Conservation (phyloP, 2,113 vertebrate genomes). For the Tetrao urogallus region DNA sequence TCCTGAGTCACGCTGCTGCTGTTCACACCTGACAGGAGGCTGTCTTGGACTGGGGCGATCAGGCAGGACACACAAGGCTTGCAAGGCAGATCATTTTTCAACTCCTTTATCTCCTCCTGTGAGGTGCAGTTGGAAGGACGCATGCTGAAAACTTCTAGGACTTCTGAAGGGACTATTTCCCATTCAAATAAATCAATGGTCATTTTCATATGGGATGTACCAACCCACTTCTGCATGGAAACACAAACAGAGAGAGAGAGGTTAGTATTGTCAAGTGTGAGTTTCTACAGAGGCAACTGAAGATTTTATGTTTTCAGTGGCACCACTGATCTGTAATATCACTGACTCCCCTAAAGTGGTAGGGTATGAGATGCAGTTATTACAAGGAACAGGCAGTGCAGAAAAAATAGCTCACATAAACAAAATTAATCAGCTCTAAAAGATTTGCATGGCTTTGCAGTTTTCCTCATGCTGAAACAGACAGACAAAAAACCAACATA, state of each 20-base stretch:
- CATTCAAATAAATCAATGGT: constrained; percentile 66
- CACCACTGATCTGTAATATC: neutral
- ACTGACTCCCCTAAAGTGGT: neutral
- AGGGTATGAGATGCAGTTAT: neutral
- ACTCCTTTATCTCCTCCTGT: neutral
- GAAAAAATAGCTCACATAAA: neutral
- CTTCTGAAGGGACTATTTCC: constrained; percentile 43
- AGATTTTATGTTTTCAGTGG: neutral
- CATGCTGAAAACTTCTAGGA: constrained; percentile 57
- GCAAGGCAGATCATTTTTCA: neutral
- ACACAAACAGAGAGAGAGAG: neutral
- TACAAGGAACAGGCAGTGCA: neutral
- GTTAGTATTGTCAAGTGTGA: neutral
- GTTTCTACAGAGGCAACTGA: neutral
- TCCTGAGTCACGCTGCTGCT: constrained; percentile 48
- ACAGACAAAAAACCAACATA: neutral
- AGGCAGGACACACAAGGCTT: neutral
- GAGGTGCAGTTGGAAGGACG: neutral
- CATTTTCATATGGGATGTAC: constrained; percentile 53
- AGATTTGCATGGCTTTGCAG: neutral
- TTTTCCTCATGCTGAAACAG: neutral
- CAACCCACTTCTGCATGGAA: constrained; percentile 77
- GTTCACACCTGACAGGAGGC: constrained; percentile 26
- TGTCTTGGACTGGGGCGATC: neutral
- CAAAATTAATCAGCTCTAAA: neutral